Evolutionary conservation across 2,888 invertebrate species (phyloP).

Genomic region (Diabrotica balteata): DNA sequence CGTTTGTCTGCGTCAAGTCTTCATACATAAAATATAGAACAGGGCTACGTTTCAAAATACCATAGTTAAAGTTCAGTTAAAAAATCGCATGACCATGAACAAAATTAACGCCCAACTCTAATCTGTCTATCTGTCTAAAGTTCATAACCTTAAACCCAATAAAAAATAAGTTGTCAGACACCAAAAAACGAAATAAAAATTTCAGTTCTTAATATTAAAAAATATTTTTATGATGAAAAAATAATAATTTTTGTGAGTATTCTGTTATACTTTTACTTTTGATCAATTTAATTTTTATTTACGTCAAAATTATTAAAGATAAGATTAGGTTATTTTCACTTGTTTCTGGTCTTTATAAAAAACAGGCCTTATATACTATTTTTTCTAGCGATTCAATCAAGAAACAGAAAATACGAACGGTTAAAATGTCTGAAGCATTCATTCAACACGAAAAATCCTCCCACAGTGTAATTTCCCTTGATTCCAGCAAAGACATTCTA

Average conservation of each 20-base stretch:
- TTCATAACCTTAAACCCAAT: constrained; percentile 1
- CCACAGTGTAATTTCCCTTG: constrained; percentile 10
- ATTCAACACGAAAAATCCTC: constrained; percentile 31
- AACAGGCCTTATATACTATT: neutral
- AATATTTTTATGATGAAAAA: constrained; percentile 12
- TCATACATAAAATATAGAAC: no score
- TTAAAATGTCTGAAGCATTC: constrained; percentile 34
- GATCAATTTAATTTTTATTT: neutral
- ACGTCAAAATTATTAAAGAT: neutral
- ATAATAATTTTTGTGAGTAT: constrained; percentile 8
- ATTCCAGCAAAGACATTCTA: constrained; percentile 2
- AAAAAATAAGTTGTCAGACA: constrained; percentile 12
- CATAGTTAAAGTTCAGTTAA: no score
- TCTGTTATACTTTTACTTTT: neutral
- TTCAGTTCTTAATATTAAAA: constrained; percentile 8
- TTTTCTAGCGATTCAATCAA: constrained; percentile 10
- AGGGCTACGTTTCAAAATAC: no score
- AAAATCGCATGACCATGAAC: no score
- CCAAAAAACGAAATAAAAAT: constrained; percentile 1
- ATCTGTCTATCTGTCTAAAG: neutral
- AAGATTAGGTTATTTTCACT: constrained; percentile 24
- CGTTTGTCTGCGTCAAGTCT: no score
- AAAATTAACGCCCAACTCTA: neutral
- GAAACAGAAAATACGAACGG: neutral
- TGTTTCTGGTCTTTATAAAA: constrained; percentile 7